A percentile compares a stretch with the other conserved stretches of the same genome.
phyloP scores from a whole-genome alignment of 2,888 invertebrate genomes.

The Frankliniella intonsa region DNA sequence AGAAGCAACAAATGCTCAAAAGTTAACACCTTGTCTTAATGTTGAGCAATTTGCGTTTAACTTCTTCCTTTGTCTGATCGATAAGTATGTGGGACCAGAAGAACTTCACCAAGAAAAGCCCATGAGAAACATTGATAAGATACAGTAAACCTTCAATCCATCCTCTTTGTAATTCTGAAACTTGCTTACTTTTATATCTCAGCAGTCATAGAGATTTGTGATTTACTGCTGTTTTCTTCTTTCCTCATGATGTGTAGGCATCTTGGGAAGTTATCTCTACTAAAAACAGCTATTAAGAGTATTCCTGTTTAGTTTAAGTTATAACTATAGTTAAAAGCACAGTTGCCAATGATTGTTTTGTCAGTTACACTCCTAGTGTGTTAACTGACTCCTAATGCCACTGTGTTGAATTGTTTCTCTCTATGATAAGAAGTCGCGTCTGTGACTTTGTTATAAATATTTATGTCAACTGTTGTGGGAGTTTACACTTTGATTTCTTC shows the following conservation, averaged over 20 bases:
- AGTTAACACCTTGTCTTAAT: not conserved
- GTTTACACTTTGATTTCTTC: not conserved
- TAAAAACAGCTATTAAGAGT: too few species aligned
- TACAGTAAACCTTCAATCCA: not conserved
- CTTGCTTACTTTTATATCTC: not conserved
- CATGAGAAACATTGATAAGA: not conserved
- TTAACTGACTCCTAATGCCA: not conserved
- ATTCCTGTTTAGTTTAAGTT: not conserved
- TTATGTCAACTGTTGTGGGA: not conserved
- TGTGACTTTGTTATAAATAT: not conserved
- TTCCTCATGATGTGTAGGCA: not conserved
- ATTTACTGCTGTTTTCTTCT: not conserved
- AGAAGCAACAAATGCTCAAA: not conserved
- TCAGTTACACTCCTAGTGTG: not conserved
- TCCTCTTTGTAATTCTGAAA: not conserved
- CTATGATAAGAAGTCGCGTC: not conserved
- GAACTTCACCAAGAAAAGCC: conserved; percentile 6
- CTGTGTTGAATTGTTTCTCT: not conserved
- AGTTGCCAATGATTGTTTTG: too few species aligned
- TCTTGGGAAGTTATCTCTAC: too few species aligned
- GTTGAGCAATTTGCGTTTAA: not conserved
- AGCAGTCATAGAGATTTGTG: not conserved
- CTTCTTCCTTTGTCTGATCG: not conserved
- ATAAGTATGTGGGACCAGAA: conserved; percentile 3
- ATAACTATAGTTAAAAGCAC: too few species aligned